These are phyloP conservation scores for Tragopan temminckii DNA, from an alignment of 2,797 vertebrate genomes.

Conservation along the genomic window DNA sequence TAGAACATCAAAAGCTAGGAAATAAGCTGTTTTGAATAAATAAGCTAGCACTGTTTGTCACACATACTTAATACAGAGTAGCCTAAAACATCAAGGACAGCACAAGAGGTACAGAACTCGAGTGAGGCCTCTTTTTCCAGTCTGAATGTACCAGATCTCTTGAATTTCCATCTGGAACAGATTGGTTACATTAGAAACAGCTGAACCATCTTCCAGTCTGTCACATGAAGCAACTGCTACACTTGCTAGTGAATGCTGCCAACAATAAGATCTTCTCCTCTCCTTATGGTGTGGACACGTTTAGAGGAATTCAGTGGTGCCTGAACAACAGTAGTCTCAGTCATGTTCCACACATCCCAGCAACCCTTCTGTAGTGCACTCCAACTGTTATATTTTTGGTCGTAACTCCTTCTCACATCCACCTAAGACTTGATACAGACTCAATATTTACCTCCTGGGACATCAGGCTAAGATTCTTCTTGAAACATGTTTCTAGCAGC, in stretches of 20 bases:
- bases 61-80: no score
- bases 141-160: background rate
- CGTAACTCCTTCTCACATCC: background rate
- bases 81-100: background rate
- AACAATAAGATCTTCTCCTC: background rate
- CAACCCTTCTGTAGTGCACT: background rate
- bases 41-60: background rate
- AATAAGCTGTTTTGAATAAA: background rate
- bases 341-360: background rate
- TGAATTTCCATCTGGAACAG: background rate
- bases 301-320: background rate
- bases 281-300: background rate
- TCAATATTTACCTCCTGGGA: background rate
- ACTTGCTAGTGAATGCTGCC: no score
- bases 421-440: background rate
- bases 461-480: background rate
- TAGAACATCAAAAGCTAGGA: background rate
- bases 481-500: background rate
- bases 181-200: background rate
- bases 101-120: accelerated
- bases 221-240: background rate
- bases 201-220: background rate
- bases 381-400: background rate
- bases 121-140: background rate
- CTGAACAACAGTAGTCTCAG: background rate